These are phyloP conservation scores for Argopecten irradians DNA, from an alignment of 1,140 invertebrate genomes.

Conservation along the genomic window DNA sequence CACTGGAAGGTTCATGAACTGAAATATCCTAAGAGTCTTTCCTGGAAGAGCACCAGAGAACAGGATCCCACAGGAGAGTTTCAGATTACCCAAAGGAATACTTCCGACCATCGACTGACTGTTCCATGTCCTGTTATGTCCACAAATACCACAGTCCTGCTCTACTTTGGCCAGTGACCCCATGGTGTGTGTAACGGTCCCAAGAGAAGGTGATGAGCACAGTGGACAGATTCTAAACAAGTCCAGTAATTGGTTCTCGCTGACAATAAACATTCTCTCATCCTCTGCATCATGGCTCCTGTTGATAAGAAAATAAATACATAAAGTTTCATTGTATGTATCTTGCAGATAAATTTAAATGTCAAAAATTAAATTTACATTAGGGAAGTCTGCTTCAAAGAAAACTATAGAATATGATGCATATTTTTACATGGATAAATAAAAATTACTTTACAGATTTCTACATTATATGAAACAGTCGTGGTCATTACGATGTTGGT, in stretches of 20 bases:
- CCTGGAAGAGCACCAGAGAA: constrained; percentile 38
- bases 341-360: too few relatives aligned
- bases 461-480: too few relatives aligned
- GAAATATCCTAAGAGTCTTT: constrained; percentile 37
- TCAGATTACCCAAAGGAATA: constrained; percentile 7
- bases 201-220: not conserved
- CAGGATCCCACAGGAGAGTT: not conserved
- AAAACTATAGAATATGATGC: too few relatives aligned
- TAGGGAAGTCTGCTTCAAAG: too few relatives aligned
- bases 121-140: not conserved
- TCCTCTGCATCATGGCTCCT: too few relatives aligned
- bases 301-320: too few relatives aligned
- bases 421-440: too few relatives aligned
- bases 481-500: too few relatives aligned
- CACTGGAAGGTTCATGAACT: constrained; percentile 23
- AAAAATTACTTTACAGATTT: too few relatives aligned
- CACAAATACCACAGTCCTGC: constrained; percentile 31
- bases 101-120: constrained; percentile 34
- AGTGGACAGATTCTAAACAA: constrained; percentile 2
- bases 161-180: not conserved
- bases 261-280: constrained; percentile 33
- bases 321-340: too few relatives aligned
- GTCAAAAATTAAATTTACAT: too few relatives aligned
- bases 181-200: not conserved
- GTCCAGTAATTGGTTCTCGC: not conserved